These are phyloP conservation scores for Seira musarum DNA, from an alignment of 2,888 invertebrate species.

Conservation along the genomic window DNA sequence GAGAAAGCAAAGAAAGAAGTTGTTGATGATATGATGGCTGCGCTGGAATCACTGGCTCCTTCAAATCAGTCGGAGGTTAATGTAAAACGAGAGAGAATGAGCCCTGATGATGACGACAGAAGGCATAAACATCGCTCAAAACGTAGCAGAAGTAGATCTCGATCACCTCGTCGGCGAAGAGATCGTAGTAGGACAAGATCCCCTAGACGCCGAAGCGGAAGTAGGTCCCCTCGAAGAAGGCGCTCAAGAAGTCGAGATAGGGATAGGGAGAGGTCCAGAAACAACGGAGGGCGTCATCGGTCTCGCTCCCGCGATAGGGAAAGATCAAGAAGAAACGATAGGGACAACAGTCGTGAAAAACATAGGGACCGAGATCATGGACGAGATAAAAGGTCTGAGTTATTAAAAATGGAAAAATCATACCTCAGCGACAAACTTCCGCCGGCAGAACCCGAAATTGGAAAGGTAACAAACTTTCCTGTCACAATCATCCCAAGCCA, in stretches of 20 bases:
- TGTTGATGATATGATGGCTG: constrained; percentile 84
- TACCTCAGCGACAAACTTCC: constrained; percentile 70
- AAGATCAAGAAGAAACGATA: constrained; percentile 18
- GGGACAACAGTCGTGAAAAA: constrained; percentile 22
- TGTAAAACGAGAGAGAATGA: constrained; percentile 37
- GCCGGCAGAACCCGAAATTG: constrained; percentile 74
- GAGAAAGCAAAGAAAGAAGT: constrained; percentile 75
- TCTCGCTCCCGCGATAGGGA: constrained; percentile 33
- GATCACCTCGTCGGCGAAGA: constrained; percentile 27
- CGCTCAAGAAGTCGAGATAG: constrained; percentile 13
- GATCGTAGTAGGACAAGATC: constrained; percentile 40
- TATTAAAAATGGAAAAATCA: constrained; percentile 63
- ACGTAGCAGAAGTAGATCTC: constrained; percentile 42
- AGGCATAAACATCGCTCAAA: constrained; percentile 23
- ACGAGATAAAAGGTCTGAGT: constrained; percentile 52
- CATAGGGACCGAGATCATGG: constrained; percentile 30
- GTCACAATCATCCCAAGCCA: too few species aligned
- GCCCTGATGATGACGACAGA: constrained; percentile 34
- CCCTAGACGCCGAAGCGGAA: constrained; percentile 40
- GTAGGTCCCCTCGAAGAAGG: constrained; percentile 38
- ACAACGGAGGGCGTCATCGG: constrained; percentile 30
- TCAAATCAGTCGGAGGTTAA: constrained; percentile 72
- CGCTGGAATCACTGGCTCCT: constrained; percentile 88
- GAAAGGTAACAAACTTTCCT: constrained; percentile 71
- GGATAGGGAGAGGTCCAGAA: constrained; percentile 28